Evolutionary conservation across 2,797 vertebrate species (phyloP).

Genomic region (Syndactyla subalaris): DNA sequence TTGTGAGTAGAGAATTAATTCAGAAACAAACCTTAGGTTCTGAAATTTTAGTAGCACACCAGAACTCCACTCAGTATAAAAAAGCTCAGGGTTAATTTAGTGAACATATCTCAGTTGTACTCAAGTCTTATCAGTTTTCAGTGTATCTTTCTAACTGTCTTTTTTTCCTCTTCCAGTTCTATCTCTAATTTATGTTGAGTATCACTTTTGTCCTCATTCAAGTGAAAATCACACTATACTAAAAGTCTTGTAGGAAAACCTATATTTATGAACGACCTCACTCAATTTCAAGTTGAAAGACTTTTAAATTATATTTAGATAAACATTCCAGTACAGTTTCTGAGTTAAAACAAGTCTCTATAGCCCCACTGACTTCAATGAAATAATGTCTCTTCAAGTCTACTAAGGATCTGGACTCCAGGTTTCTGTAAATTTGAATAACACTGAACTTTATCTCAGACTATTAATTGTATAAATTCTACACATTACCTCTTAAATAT

Average conservation of each 20-base stretch:
- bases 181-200: background rate
- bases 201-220: background rate
- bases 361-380: background rate
- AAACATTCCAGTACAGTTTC: background rate
- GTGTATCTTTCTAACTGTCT: background rate
- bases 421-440: background rate
- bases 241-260: background rate
- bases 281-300: background rate
- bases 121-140: background rate
- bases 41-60: background rate
- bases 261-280: background rate
- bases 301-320: conserved; percentile 6
- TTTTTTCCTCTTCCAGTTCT: conserved; percentile 1
- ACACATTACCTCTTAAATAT: background rate
- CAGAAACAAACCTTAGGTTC: background rate
- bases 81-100: background rate
- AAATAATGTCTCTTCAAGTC: background rate
- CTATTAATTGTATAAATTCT: background rate
- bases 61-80: background rate
- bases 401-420: background rate
- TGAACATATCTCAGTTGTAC: background rate
- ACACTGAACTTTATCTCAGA: conserved; percentile 25
- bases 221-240: background rate
- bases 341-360: background rate
- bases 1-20: background rate